Percentiles rank a stretch among this genome's conserved stretches.
phyloP scores from a whole-genome alignment of 2,888 invertebrate genomes.

The Pammene fasciana region DNA sequence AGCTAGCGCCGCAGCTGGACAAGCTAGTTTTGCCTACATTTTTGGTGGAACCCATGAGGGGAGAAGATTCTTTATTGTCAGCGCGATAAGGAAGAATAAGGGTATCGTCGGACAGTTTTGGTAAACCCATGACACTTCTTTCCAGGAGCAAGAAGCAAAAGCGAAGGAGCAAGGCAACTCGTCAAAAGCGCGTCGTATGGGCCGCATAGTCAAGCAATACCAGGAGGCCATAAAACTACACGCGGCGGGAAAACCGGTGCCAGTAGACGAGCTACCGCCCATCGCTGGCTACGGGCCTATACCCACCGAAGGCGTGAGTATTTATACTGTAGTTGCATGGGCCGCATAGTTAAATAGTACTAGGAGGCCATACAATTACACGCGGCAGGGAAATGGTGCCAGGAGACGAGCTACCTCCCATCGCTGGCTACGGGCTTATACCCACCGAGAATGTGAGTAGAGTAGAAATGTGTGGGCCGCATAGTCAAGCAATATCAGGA shows the following conservation, averaged over 20 bases:
- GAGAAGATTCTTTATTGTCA: too few species aligned
- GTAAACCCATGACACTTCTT: too few species aligned
- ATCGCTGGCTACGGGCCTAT: slow-evolving; percentile 92
- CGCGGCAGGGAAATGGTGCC: slow-evolving; percentile 88
- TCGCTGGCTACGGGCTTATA: slow-evolving; percentile 90
- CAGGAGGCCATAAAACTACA: slow-evolving; percentile 92
- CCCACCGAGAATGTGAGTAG: slow-evolving; percentile 64
- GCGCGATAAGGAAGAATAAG: too few species aligned
- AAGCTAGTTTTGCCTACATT: too few species aligned
- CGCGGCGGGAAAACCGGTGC: slow-evolving; percentile 89
- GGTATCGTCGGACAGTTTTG: too few species aligned
- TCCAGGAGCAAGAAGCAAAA: slow-evolving; percentile 86
- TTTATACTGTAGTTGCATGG: slow-evolving; percentile 57
- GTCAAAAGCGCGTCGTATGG: slow-evolving; percentile 94
- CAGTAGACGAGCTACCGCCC: slow-evolving; percentile 90
- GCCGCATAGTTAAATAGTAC: slow-evolving; percentile 96
- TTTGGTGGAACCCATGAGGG: too few species aligned
- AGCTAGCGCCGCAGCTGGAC: too few species aligned
- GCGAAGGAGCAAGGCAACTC: slow-evolving; percentile 91
- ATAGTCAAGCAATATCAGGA: neutral
- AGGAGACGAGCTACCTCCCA: slow-evolving; percentile 91
- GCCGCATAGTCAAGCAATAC: slow-evolving; percentile 96
- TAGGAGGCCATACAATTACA: slow-evolving; percentile 92
- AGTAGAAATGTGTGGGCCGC: neutral
- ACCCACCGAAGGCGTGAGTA: slow-evolving; percentile 64